phyloP scores from a whole-genome alignment of 1,140 invertebrate species.

The Lysiphlebus fabarum region DNA sequence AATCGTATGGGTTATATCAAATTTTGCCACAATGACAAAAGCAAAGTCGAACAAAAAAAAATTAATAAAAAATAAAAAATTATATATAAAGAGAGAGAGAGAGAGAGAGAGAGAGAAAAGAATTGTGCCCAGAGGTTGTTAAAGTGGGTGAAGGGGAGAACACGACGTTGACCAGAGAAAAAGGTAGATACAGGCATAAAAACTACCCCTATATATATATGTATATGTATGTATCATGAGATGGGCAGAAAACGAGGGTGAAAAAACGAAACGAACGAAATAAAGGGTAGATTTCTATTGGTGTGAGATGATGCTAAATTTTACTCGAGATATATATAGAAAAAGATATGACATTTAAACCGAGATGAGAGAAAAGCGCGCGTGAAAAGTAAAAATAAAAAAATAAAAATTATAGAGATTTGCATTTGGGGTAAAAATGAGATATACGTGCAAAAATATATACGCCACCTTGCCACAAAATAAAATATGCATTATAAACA shows the following conservation, averaged over 20 bases:
- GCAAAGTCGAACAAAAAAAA: too few relatives aligned
- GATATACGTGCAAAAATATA: constrained; percentile 16
- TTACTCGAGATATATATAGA: constrained; percentile 2
- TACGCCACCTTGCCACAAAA: too few relatives aligned
- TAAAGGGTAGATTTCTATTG: constrained; percentile 18
- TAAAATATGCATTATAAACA: constrained; percentile 22
- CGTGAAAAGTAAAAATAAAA: too few relatives aligned
- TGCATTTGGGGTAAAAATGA: constrained; percentile 38
- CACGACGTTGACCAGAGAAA: constrained; percentile 31
- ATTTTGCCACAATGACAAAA: constrained; percentile 52
- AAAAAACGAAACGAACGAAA: constrained; percentile 21
- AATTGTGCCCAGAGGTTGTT: constrained; percentile 35
- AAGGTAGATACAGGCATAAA: constrained; percentile 22
- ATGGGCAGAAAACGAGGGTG: constrained; percentile 21
- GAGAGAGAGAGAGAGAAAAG: too few relatives aligned
- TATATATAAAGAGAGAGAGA: too few relatives aligned
- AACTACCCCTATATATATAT: not conserved
- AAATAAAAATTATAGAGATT: constrained; percentile 42
- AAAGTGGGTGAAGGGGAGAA: constrained; percentile 18
- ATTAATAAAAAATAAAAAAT: too few relatives aligned
- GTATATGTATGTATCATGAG: constrained; percentile 1
- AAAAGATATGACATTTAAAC: constrained; percentile 44
- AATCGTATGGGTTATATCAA: too few relatives aligned
- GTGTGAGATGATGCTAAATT: not conserved
- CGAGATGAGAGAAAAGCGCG: constrained; percentile 31